Conservation (phyloP, 2,113 vertebrate genomes). For the Sander vitreus region DNA sequence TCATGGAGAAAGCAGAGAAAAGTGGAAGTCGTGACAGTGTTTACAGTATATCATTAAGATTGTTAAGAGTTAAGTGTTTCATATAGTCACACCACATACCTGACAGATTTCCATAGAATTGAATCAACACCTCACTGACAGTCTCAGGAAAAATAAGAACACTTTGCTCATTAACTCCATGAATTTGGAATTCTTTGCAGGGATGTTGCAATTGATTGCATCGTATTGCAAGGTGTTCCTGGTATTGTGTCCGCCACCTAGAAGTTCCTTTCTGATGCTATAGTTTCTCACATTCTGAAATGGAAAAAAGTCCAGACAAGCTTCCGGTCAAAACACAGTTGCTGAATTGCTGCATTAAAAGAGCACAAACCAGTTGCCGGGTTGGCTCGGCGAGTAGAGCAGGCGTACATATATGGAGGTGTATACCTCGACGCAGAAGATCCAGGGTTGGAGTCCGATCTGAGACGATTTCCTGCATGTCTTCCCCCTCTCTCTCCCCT, state of each 20-base stretch:
- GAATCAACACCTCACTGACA: conserved; percentile 10
- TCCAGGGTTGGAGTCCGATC: no score
- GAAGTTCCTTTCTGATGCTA: background rate
- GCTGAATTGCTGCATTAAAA: background rate
- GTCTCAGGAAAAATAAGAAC: background rate
- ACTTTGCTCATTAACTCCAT: background rate
- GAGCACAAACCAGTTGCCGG: no score
- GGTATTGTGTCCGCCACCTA: conserved; percentile 6
- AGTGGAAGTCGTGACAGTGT: background rate
- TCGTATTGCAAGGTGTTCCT: conserved; percentile 21
- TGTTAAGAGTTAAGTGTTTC: background rate
- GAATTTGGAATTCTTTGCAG: background rate
- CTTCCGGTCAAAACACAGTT: background rate
- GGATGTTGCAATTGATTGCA: conserved; percentile 33
- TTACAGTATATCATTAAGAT: background rate
- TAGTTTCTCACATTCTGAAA: conserved; percentile 2
- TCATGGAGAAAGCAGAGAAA: background rate
- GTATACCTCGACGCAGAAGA: no score
- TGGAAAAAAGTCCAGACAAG: background rate
- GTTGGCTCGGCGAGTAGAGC: no score
- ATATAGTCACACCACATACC: background rate
- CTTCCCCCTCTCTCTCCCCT: no score
- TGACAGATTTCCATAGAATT: background rate
- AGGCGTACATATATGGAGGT: no score
- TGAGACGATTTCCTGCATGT: no score